Evolutionary conservation across 2,888 invertebrate genomes (phyloP).

Genomic region (Drosophila quinaria): DNA sequence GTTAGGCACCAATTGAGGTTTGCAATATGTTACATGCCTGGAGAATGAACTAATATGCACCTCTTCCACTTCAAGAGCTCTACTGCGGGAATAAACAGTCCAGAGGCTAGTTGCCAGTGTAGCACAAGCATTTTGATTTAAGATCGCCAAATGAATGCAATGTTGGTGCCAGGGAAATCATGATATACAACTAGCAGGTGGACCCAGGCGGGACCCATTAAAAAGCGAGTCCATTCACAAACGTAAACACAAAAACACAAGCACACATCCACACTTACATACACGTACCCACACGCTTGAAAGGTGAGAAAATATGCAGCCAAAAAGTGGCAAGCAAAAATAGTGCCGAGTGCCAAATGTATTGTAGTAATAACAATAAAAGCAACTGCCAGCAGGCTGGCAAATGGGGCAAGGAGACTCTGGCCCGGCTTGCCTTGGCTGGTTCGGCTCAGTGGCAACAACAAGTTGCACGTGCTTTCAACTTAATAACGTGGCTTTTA

Average conservation of each 20-base stretch:
- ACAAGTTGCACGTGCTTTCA: slow-evolving; percentile 82
- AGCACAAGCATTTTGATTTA: slow-evolving; percentile 68
- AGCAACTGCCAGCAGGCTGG: slow-evolving; percentile 70
- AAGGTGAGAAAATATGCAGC: slow-evolving; percentile 76
- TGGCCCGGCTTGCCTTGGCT: slow-evolving; percentile 14
- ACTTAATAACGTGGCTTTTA: slow-evolving; percentile 82
- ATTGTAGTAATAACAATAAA: slow-evolving; percentile 81
- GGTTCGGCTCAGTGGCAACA: slow-evolving; percentile 58
- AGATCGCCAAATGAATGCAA: slow-evolving; percentile 74
- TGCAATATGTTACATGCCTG: not conserved
- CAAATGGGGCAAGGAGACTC: slow-evolving; percentile 19
- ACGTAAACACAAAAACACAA: slow-evolving; percentile 29
- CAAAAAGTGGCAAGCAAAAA: slow-evolving; percentile 69
- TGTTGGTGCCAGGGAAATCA: slow-evolving; percentile 68
- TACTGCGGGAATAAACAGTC: slow-evolving; percentile 9
- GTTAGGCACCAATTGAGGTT: not conserved
- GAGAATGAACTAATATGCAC: slow-evolving; percentile 2
- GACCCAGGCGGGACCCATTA: slow-evolving; percentile 58
- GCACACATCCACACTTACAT: slow-evolving; percentile 7
- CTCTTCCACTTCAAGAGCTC: not conserved
- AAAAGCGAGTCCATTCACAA: slow-evolving; percentile 50
- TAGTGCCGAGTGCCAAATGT: slow-evolving; percentile 79
- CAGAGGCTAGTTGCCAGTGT: slow-evolving; percentile 22
- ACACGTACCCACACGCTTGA: slow-evolving; percentile 13
- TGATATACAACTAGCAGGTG: slow-evolving; percentile 61